Evolutionary conservation across 1,140 invertebrate species (phyloP).

Genomic region (Drosophila ercepeae): DNA sequence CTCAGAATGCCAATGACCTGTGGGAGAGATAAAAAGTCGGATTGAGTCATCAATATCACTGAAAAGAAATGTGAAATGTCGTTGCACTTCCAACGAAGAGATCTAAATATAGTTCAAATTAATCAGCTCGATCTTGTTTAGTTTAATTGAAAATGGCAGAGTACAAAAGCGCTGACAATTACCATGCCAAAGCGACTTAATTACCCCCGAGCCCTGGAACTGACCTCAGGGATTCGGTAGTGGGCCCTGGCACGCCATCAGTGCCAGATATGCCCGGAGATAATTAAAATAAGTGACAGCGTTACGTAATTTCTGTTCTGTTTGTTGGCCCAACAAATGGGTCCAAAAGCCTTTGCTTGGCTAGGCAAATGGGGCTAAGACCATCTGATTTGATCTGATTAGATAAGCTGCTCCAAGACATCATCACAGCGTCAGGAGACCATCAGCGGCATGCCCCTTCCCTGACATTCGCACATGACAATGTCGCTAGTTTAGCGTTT

Average conservation of each 20-base stretch:
- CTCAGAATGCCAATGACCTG: slow-evolving; percentile 87
- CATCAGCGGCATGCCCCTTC: not conserved
- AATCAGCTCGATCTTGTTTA: slow-evolving; percentile 47
- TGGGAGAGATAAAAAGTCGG: not conserved
- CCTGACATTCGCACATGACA: slow-evolving; percentile 45
- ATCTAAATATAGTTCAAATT: slow-evolving; percentile 56
- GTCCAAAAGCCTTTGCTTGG: slow-evolving; percentile 24
- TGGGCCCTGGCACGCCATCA: slow-evolving; percentile 37
- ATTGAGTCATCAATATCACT: not conserved
- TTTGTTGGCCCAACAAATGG: slow-evolving; percentile 6
- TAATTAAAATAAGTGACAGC: slow-evolving; percentile 59
- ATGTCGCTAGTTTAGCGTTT: not conserved
- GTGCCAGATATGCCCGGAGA: slow-evolving; percentile 22
- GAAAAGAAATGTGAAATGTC: not conserved
- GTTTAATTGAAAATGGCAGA: slow-evolving; percentile 58
- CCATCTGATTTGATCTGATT: slow-evolving; percentile 16
- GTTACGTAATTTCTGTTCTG: slow-evolving; percentile 60
- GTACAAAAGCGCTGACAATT: slow-evolving; percentile 30
- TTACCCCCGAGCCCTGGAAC: slow-evolving; percentile 45
- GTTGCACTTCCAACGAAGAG: slow-evolving; percentile 16
- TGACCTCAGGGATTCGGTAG: slow-evolving; percentile 57
- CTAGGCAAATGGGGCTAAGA: not conserved
- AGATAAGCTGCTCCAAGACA: slow-evolving; percentile 33
- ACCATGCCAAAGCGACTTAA: slow-evolving; percentile 62
- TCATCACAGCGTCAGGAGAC: no score